Percentiles rank a stretch among this genome's conserved stretches.
Conservation (phyloP, 1,140 invertebrate genomes). For the Meloidogyne chitwoodi region DNA sequence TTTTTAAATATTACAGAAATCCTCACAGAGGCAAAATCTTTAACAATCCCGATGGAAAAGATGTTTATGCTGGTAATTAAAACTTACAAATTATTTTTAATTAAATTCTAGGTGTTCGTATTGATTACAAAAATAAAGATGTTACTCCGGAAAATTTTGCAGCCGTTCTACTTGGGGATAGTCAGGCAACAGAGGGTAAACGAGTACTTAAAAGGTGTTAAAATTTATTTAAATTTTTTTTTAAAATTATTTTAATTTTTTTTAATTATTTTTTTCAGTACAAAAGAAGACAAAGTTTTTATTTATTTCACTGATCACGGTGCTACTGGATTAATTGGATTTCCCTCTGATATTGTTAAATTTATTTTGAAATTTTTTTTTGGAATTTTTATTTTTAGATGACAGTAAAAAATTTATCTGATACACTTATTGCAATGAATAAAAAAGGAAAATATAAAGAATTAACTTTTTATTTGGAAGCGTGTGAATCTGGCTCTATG, state of each 20-base stretch:
- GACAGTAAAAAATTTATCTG: constrained; percentile 61
- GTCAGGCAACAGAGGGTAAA: constrained; percentile 20
- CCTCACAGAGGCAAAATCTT: constrained; percentile 66
- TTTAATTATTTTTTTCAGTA: constrained; percentile 58
- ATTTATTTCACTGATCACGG: constrained; percentile 68
- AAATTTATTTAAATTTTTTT: background rate
- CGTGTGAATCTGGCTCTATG: constrained; percentile 71
- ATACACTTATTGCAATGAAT: constrained; percentile 64
- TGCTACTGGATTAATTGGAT: constrained; percentile 66
- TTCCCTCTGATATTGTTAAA: constrained; percentile 60
- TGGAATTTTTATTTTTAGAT: constrained; percentile 58
- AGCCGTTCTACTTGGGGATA: constrained; percentile 31
- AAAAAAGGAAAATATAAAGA: constrained; percentile 61
- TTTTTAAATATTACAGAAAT: constrained; percentile 63
- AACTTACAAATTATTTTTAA: constrained; percentile 30
- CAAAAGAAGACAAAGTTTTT: constrained; percentile 33
- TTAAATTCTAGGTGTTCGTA: constrained; percentile 66
- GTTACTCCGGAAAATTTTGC: constrained; percentile 41
- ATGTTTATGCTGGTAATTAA: constrained; percentile 66
- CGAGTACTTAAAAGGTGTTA: constrained; percentile 58
- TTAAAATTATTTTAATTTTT: constrained; percentile 60
- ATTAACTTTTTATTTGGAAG: constrained; percentile 67
- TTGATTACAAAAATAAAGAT: constrained; percentile 65
- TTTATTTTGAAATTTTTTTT: background rate
- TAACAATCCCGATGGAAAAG: constrained; percentile 66